These are phyloP conservation scores for Drosophila pallidifrons DNA, from an alignment of 1,140 invertebrate genomes.

Conservation along the genomic window DNA sequence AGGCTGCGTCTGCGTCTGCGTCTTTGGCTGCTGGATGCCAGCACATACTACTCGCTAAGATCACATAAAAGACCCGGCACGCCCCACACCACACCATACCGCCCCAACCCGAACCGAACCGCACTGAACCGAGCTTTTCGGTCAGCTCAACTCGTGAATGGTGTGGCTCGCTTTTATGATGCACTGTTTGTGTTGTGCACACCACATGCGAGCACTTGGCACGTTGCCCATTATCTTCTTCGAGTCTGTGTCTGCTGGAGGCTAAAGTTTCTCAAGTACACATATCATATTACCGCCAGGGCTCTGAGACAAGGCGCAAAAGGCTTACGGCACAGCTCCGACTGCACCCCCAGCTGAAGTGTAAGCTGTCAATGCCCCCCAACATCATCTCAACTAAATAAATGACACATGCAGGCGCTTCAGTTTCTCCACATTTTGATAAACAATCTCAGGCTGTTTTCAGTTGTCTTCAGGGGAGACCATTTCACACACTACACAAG, in stretches of 20 bases:
- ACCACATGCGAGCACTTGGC: conserved; percentile 68
- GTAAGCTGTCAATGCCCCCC: conserved; percentile 58
- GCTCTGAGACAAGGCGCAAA: conserved; percentile 21
- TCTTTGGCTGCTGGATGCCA: conserved; percentile 68
- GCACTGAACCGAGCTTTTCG: conserved; percentile 23
- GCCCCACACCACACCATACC: conserved; percentile 51
- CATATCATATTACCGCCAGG: conserved; percentile 73
- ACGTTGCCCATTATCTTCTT: conserved; percentile 78
- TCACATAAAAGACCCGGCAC: conserved; percentile 80
- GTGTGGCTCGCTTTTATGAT: conserved; percentile 73
- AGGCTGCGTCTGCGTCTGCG: conserved; percentile 50
- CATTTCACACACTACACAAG: conserved; percentile 30
- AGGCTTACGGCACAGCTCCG: conserved; percentile 12
- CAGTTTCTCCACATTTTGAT: conserved; percentile 49
- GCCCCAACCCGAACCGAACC: neutral
- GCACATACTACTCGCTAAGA: conserved; percentile 79
- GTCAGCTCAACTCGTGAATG: conserved; percentile 68
- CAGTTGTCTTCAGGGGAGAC: conserved; percentile 44
- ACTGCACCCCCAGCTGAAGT: conserved; percentile 50
- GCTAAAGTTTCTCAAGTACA: conserved; percentile 69
- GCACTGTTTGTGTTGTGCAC: conserved; percentile 71
- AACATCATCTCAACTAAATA: neutral
- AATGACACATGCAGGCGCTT: conserved; percentile 34
- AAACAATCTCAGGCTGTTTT: conserved; percentile 49
- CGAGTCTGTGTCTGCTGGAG: conserved; percentile 45